Evolutionary conservation across 2,113 vertebrate species (phyloP).

Genomic region (Chaetodon auriga): DNA sequence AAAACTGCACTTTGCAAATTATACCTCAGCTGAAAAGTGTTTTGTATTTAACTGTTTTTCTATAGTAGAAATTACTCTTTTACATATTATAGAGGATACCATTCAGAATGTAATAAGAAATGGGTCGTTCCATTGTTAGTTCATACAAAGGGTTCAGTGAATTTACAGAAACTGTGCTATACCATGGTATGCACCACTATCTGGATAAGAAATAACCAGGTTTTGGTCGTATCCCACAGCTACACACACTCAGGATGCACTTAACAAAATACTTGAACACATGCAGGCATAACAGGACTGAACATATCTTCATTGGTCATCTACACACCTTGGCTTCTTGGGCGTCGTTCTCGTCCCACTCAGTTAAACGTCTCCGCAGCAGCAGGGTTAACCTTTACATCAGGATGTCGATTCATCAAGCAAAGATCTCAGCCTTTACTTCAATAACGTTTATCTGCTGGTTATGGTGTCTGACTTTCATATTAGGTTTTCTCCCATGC

Average conservation of each 20-base stretch:
- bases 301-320: neutral
- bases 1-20: too few species aligned
- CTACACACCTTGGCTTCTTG: neutral
- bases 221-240: too few species aligned
- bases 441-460: constrained; percentile 1
- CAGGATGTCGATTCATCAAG: neutral
- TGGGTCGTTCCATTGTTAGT: too few species aligned
- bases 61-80: too few species aligned
- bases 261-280: neutral
- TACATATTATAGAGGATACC: too few species aligned
- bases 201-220: too few species aligned
- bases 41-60: too few species aligned
- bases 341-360: constrained; percentile 12
- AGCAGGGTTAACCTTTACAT: constrained; percentile 14
- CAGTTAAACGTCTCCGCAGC: constrained; percentile 19
- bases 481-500: neutral
- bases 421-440: neutral
- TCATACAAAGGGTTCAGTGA: too few species aligned
- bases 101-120: too few species aligned
- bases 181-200: too few species aligned
- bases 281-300: neutral
- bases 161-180: too few species aligned
- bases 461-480: neutral
- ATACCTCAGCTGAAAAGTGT: too few species aligned
- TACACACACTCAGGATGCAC: neutral